A percentile compares a stretch with the other conserved stretches of the same genome.
These are phyloP conservation scores for Andrena dorsata DNA, from an alignment of 2,888 invertebrate species.

Conservation along the genomic window DNA sequence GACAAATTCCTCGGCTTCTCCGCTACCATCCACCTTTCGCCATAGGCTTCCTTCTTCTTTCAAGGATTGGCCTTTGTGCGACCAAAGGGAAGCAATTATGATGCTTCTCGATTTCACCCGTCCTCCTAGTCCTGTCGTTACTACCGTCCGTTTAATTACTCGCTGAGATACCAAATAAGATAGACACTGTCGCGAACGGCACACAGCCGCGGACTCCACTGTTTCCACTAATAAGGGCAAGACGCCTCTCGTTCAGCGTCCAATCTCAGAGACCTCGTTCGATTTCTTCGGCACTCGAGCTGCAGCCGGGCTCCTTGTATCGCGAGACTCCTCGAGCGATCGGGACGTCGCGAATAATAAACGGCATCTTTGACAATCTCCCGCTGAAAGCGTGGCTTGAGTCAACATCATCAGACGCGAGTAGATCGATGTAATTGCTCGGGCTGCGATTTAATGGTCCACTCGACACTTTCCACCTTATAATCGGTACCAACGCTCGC, in stretches of 20 bases:
- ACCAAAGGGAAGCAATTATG: conserved; percentile 25
- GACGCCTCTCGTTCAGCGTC: conserved; percentile 18
- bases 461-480: conserved; percentile 58
- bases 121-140: not conserved
- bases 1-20: not conserved
- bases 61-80: not conserved
- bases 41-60: not conserved
- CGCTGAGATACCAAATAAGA: conserved; percentile 65
- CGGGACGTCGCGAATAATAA: conserved; percentile 57
- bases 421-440: conserved; percentile 69
- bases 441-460: conserved; percentile 71
- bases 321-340: conserved; percentile 34
- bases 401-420: conserved; percentile 69
- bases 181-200: conserved; percentile 41
- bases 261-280: conserved; percentile 34
- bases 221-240: conserved; percentile 27
- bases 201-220: not conserved
- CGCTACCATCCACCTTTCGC: not conserved
- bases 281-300: conserved; percentile 56
- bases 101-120: conserved; percentile 2
- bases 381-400: conserved; percentile 45
- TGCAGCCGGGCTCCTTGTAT: conserved; percentile 29
- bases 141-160: conserved; percentile 36
- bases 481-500: conserved; percentile 34
- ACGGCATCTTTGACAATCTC: conserved; percentile 45